A percentile compares a stretch with the other conserved stretches of the same genome.
Evolutionary conservation across 2,797 vertebrate species (phyloP).

Genomic region (Steatocranus sp.): DNA sequence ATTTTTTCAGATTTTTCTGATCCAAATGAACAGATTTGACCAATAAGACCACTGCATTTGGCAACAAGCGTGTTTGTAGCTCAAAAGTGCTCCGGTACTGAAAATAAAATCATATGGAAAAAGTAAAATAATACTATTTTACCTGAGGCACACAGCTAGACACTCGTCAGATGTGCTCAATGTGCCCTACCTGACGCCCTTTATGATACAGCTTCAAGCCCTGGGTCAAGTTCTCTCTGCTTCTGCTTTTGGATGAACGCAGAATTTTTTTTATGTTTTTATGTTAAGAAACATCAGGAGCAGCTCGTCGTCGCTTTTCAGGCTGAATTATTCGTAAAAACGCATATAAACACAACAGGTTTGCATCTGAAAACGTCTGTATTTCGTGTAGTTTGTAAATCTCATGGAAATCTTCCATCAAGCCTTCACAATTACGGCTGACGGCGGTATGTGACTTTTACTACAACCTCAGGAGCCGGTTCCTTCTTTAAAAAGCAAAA

Average conservation of each 20-base stretch:
- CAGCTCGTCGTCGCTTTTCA: neutral
- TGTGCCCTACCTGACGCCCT: neutral
- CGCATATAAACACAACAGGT: neutral
- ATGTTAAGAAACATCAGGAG: neutral
- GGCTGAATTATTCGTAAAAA: neutral
- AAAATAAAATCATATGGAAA: neutral
- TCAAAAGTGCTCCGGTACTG: neutral
- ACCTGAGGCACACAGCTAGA: neutral
- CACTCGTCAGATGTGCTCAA: neutral
- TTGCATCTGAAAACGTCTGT: neutral
- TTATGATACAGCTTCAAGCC: neutral
- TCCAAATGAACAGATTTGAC: neutral
- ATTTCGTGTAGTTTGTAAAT: neutral
- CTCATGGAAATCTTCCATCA: neutral
- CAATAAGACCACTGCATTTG: fast-evolving
- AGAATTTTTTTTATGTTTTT: fast-evolving
- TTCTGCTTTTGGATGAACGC: neutral
- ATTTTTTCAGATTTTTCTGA: neutral
- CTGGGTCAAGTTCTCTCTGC: neutral
- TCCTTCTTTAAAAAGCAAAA: neutral
- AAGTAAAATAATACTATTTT: fast-evolving
- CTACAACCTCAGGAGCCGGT: neutral
- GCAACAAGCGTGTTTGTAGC: neutral
- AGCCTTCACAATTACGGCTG: neutral
- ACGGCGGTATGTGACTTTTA: fast-evolving